Percentiles rank a stretch among this genome's conserved stretches.
These are phyloP conservation scores for Recurvirostra avosetta DNA, from an alignment of 2,113 vertebrate species.

Conservation along the genomic window DNA sequence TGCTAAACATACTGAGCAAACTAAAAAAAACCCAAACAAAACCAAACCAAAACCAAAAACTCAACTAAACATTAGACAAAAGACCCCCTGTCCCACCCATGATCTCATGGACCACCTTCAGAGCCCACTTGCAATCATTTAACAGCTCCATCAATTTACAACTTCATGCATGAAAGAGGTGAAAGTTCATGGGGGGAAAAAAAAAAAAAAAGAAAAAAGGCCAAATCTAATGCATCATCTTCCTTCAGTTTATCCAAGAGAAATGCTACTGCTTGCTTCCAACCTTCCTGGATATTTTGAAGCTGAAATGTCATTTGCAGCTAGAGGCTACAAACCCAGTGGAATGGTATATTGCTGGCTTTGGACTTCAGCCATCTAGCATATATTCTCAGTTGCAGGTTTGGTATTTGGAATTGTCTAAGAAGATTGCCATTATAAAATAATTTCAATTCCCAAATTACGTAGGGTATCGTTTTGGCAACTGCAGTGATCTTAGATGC, in stretches of 20 bases:
- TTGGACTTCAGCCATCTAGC: background rate
- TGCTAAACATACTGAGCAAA: background rate
- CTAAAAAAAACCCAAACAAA: background rate
- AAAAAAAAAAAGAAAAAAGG: fast-evolving
- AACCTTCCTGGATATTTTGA: background rate
- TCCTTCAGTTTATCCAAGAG: background rate
- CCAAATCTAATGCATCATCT: background rate
- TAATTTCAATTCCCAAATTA: background rate
- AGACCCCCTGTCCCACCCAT: background rate
- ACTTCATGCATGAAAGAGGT: background rate
- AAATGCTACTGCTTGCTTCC: background rate
- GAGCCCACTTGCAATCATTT: background rate
- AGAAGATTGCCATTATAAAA: background rate
- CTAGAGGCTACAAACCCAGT: background rate
- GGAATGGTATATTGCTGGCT: background rate
- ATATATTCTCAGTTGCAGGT: background rate
- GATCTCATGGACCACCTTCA: background rate
- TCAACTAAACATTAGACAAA: background rate
- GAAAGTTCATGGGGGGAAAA: background rate
- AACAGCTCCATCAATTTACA: background rate
- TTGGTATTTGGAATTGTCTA: background rate
- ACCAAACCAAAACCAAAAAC: background rate
- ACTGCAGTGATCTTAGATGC: background rate
- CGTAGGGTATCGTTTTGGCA: background rate
- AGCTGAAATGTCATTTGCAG: background rate